Evolutionary conservation across 2,113 vertebrate species (phyloP).

Genomic region (Stictonetta naevosa): DNA sequence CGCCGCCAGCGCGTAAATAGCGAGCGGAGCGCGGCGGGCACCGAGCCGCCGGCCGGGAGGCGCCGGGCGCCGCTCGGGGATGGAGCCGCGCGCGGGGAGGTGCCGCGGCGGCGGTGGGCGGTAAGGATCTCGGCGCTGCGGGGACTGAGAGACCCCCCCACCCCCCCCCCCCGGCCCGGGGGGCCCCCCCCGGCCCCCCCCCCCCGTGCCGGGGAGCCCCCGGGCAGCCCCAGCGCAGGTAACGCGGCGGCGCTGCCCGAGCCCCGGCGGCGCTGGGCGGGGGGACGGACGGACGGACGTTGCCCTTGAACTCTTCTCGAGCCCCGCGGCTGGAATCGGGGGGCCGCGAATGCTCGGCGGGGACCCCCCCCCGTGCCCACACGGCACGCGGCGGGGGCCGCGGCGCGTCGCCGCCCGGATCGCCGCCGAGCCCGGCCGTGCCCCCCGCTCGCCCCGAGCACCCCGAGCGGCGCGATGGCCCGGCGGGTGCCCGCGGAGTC

Average conservation of each 20-base stretch:
- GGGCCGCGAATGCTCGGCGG: background rate
- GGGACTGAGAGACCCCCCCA: no score
- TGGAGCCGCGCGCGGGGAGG: background rate
- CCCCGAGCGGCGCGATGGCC: slow-evolving; percentile 42
- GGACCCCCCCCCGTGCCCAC: background rate
- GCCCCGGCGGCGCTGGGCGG: background rate
- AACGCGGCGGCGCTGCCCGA: background rate
- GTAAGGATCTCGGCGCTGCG: no score
- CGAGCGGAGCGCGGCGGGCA: background rate
- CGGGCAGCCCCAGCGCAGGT: background rate
- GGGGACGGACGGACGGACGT: no score
- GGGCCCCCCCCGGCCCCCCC: background rate
- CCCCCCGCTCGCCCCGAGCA: background rate
- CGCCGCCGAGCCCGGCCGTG: background rate
- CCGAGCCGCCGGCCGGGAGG: background rate
- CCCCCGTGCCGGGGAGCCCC: background rate
- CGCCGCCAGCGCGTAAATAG: slow-evolving; percentile 60
- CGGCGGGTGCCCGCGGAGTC: background rate
- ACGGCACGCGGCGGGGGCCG: background rate
- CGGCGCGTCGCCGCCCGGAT: background rate
- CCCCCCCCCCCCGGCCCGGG: background rate
- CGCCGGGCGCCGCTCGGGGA: no score
- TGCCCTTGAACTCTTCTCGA: background rate
- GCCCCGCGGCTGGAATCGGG: background rate
- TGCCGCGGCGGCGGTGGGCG: no score